These are phyloP conservation scores for Thunnus albacares DNA, from an alignment of 2,797 vertebrate species.

Conservation along the genomic window DNA sequence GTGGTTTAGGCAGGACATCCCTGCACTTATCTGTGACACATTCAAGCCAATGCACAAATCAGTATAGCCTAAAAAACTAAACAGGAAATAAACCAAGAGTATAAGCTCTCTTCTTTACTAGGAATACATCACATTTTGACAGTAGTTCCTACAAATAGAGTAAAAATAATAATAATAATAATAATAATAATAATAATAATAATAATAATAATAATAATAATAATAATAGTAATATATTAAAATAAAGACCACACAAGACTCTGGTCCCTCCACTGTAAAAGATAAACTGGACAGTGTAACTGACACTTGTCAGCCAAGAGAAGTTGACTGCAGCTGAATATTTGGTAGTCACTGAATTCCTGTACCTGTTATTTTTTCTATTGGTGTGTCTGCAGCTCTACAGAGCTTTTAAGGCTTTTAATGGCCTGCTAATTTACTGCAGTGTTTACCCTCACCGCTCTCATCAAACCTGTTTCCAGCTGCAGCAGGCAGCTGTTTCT, in stretches of 20 bases:
- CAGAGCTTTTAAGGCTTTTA: background rate
- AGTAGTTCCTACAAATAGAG: background rate
- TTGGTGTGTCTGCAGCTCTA: too few species aligned
- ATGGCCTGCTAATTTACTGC: background rate
- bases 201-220: too few species aligned
- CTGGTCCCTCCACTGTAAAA: slow-evolving; percentile 4
- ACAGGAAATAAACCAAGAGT: background rate
- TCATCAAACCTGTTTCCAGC: slow-evolving; percentile 9
- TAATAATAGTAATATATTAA: too few species aligned
- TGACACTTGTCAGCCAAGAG: background rate
- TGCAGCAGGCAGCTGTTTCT: background rate
- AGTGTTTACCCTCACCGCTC: background rate
- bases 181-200: too few species aligned
- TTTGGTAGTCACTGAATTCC: background rate
- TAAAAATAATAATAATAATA: too few species aligned
- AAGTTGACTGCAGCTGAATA: background rate
- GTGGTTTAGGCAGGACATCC: background rate
- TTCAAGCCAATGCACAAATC: background rate
- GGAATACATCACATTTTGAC: background rate
- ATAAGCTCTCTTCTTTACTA: background rate
- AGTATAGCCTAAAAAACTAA: background rate
- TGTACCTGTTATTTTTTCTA: background rate
- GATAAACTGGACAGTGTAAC: background rate
- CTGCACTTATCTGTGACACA: background rate
- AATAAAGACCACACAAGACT: background rate